A percentile compares a stretch with the other conserved stretches of the same genome.
Evolutionary conservation across 2,888 invertebrate genomes (phyloP).

Genomic region (Nomada flava): DNA sequence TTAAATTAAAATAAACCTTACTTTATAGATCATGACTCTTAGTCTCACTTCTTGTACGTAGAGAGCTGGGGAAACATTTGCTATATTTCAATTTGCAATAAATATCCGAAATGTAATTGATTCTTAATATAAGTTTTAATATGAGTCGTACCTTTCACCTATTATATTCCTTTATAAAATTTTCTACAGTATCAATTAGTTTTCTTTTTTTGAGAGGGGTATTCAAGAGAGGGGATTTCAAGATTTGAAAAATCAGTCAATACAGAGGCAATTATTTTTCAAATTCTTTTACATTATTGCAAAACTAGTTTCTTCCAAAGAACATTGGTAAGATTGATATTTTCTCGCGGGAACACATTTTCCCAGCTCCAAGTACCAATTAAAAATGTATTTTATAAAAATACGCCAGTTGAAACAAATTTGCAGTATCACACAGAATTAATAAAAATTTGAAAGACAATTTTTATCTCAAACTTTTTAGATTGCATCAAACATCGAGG

Average conservation of each 20-base stretch:
- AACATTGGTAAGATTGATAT: not conserved
- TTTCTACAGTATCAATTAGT: not conserved
- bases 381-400: constrained; percentile 11
- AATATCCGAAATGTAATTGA: not conserved
- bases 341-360: not conserved
- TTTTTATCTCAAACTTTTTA: constrained; percentile 3
- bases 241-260: not conserved
- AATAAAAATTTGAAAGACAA: constrained; percentile 16
- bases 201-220: not conserved
- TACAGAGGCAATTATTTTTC: not conserved
- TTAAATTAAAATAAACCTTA: not conserved
- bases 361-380: constrained; percentile 3
- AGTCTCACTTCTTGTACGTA: not conserved
- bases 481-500: constrained; percentile 3
- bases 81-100: too few relatives aligned
- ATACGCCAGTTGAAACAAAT: constrained; percentile 12
- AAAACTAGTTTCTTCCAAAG: too few relatives aligned
- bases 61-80: constrained; percentile 18
- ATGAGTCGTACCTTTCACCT: not conserved
- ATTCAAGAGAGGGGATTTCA: not conserved
- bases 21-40: not conserved
- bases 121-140: not conserved
- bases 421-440: not conserved
- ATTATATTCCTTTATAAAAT: not conserved
- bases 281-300: not conserved